Evolutionary conservation across 2,113 vertebrate genomes (phyloP).

Genomic region (Dermatemys mawii): DNA sequence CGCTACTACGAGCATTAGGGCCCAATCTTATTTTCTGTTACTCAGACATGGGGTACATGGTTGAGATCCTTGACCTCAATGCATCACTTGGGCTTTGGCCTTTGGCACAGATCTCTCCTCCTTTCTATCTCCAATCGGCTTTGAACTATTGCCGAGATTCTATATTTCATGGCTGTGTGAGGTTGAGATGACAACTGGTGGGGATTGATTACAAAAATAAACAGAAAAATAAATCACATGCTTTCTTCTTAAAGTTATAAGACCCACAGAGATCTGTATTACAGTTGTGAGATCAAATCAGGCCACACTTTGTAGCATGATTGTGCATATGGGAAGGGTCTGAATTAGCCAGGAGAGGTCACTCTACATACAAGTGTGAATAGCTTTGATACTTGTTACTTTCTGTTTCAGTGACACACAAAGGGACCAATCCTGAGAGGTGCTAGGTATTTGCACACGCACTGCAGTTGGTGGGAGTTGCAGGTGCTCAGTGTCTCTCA

Average conservation of each 20-base stretch:
- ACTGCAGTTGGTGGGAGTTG: too few relatives aligned
- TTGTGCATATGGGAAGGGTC: too few relatives aligned
- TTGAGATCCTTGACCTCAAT: not conserved
- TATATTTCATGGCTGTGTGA: not conserved
- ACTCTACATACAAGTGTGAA: too few relatives aligned
- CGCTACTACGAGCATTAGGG: not conserved
- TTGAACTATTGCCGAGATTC: not conserved
- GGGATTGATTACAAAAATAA: not conserved
- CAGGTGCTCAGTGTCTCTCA: too few relatives aligned
- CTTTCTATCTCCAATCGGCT: not conserved
- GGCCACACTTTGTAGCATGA: too few relatives aligned
- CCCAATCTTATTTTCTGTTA: not conserved
- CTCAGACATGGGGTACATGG: not conserved
- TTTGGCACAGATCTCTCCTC: not conserved
- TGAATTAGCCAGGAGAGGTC: too few relatives aligned
- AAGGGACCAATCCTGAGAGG: too few relatives aligned
- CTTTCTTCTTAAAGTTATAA: too few relatives aligned
- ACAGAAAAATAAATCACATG: not conserved
- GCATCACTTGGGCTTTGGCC: not conserved
- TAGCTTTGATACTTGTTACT: too few relatives aligned
- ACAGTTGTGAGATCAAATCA: not conserved
- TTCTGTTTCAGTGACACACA: too few relatives aligned
- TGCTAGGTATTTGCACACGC: too few relatives aligned
- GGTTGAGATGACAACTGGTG: not conserved
- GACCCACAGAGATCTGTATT: too few relatives aligned